Percentiles rank a stretch among this genome's conserved stretches.
phyloP scores from a whole-genome alignment of 1,140 invertebrate genomes.

The Rhopalosiphum padi region DNA sequence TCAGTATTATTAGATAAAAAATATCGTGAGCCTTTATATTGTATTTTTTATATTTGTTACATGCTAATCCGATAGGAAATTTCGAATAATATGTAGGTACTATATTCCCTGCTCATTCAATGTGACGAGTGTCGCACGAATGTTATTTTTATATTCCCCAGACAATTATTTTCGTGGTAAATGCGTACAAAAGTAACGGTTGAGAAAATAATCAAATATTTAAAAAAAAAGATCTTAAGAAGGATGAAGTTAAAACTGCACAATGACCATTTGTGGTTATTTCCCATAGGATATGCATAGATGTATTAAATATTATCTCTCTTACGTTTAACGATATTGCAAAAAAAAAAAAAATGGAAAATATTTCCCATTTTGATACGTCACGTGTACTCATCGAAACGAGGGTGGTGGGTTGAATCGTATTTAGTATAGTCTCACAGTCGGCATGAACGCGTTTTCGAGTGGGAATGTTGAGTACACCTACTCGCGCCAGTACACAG shows the following conservation, averaged over 20 bases:
- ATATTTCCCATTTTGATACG: neutral
- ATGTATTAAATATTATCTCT: neutral
- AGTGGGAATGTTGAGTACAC: slow-evolving; percentile 27
- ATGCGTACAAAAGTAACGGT: neutral
- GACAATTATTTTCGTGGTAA: neutral
- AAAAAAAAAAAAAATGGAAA: neutral
- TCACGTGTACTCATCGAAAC: neutral
- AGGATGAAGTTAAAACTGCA: neutral
- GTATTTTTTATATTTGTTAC: neutral
- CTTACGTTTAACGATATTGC: neutral
- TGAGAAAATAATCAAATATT: neutral
- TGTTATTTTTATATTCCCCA: neutral
- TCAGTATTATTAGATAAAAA: neutral
- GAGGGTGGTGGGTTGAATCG: neutral
- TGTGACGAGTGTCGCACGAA: neutral
- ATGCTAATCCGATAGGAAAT: neutral
- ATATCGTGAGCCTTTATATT: neutral
- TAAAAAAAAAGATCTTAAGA: neutral
- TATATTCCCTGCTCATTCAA: neutral
- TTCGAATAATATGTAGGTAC: neutral
- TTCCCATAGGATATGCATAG: neutral
- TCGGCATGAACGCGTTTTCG: neutral
- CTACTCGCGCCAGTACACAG: neutral
- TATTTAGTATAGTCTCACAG: neutral
- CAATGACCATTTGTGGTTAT: neutral